Evolutionary conservation across 2,888 invertebrate genomes (phyloP).

Genomic region (Apamea crenata): DNA sequence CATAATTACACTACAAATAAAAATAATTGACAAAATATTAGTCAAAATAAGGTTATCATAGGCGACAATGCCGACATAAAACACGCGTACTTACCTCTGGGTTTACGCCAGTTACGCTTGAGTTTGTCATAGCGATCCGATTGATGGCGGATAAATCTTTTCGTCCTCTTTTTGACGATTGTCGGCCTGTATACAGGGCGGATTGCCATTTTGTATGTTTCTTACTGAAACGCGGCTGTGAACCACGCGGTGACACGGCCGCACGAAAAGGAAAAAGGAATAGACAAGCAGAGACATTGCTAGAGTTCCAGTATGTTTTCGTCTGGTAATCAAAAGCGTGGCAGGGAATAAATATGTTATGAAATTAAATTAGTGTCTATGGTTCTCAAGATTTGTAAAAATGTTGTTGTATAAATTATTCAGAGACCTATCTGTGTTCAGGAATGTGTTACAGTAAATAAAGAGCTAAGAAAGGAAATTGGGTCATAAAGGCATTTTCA

Average conservation of each 20-base stretch:
- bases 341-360: slow-evolving; percentile 35
- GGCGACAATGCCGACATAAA: slow-evolving; percentile 21
- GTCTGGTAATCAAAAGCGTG: slow-evolving; percentile 42
- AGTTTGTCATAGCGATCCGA: slow-evolving; percentile 99
- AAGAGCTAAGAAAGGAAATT: background rate
- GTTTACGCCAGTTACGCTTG: slow-evolving; percentile 99
- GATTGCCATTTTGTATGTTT: slow-evolving; percentile 94
- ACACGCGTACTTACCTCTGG: slow-evolving; percentile 92
- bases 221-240: slow-evolving; percentile 83
- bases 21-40: slow-evolving; percentile 7
- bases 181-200: slow-evolving; percentile 96
- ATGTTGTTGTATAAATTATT: background rate
- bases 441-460: background rate
- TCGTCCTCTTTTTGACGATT: slow-evolving; percentile 99
- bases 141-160: slow-evolving; percentile 99
- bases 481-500: background rate
- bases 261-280: slow-evolving; percentile 88
- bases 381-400: slow-evolving; percentile 4
- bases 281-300: slow-evolving; percentile 84
- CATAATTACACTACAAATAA: background rate
- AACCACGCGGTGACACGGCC: slow-evolving; percentile 91
- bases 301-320: slow-evolving; percentile 81
- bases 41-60: slow-evolving; percentile 54
- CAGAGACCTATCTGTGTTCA: too few species aligned
- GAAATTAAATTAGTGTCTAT: slow-evolving; percentile 50